These are phyloP conservation scores for Microtus ochrogaster DNA, from an alignment of 2,113 vertebrate species.

Conservation along the genomic window DNA sequence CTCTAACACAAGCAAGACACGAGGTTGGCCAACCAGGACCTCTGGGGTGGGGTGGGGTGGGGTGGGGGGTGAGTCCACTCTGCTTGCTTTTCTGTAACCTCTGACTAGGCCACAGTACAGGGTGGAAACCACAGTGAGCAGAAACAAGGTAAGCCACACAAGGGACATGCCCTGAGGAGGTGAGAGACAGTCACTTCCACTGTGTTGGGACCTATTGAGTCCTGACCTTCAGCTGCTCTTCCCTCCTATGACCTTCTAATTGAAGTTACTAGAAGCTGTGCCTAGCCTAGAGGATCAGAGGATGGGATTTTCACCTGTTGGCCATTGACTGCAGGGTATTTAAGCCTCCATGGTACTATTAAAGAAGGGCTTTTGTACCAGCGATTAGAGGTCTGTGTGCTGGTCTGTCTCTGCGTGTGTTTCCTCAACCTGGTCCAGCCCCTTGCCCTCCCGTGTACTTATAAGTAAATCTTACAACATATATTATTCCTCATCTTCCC, in stretches of 20 bases:
- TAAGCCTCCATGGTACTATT: too few species aligned
- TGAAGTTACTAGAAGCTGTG: too few species aligned
- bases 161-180: background rate
- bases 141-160: background rate
- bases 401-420: too few species aligned
- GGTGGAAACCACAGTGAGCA: background rate
- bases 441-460: background rate
- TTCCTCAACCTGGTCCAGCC: too few species aligned
- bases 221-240: too few species aligned
- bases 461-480: background rate
- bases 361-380: too few species aligned
- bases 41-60: background rate
- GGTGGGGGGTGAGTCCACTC: accelerated
- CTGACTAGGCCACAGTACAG: background rate
- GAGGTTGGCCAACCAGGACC: background rate
- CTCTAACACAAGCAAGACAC: background rate
- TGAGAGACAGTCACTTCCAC: background rate
- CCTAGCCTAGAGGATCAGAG: too few species aligned
- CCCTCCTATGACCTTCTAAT: too few species aligned
- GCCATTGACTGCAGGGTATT: too few species aligned
- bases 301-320: too few species aligned
- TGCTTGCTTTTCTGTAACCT: background rate
- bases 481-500: background rate
- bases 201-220: too few species aligned
- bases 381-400: too few species aligned